These are phyloP conservation scores for Megaleporinus macrocephalus DNA, from an alignment of 2,113 vertebrate genomes.

Conservation along the genomic window DNA sequence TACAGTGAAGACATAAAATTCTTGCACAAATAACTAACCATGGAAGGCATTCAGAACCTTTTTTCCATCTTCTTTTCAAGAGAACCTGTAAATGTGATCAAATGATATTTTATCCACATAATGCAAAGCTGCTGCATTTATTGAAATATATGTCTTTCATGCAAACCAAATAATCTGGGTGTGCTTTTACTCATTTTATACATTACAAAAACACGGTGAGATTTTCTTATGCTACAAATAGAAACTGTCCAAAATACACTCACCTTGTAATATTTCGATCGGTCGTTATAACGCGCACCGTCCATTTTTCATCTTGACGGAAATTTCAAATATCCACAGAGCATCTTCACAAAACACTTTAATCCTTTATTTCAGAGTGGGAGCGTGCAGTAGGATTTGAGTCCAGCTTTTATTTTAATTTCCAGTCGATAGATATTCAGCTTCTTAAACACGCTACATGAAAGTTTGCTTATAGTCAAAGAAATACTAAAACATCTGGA, in stretches of 20 bases:
- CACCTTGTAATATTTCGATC: constrained; percentile 41
- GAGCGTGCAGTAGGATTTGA: background rate
- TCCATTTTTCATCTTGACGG: constrained; percentile 42
- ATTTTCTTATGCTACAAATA: constrained; percentile 37
- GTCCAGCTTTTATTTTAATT: background rate
- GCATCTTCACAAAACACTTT: constrained; percentile 24
- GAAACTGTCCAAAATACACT: constrained; percentile 32
- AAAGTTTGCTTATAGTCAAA: background rate
- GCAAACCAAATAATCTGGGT: constrained; percentile 11
- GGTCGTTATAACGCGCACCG: constrained; percentile 17
- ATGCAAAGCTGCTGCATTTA: constrained; percentile 7
- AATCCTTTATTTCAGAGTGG: constrained; percentile 31
- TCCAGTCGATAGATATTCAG: background rate
- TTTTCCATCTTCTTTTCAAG: constrained; percentile 45
- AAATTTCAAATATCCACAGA: constrained; percentile 48
- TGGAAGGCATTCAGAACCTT: constrained; percentile 48
- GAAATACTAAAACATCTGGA: too few relatives aligned
- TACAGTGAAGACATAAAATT: constrained; percentile 30
- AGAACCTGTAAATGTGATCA: constrained; percentile 52
- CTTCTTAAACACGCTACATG: background rate
- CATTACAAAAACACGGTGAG: constrained; percentile 6
- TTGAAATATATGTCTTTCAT: constrained; percentile 17
- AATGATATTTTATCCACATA: constrained; percentile 36
- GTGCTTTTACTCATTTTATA: background rate
- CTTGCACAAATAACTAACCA: constrained; percentile 59